A percentile compares a stretch with the other conserved stretches of the same genome.
Conservation (phyloP, 2,888 invertebrate genomes). For the Iselma pallidipennis region DNA sequence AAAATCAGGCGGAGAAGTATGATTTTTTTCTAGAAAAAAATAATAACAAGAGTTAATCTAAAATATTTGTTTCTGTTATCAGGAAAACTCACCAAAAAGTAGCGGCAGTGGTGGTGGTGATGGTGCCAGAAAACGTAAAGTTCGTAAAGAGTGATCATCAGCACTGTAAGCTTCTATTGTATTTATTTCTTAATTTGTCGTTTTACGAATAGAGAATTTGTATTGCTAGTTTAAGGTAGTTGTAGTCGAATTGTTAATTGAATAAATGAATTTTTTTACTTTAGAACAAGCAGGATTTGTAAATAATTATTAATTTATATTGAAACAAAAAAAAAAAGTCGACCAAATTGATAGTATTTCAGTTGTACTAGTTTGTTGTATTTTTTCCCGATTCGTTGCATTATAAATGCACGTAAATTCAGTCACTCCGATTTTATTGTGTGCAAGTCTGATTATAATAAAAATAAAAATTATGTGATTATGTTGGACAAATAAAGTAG, state of each 20-base stretch:
- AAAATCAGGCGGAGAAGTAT: conserved; percentile 22
- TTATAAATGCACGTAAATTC: not conserved
- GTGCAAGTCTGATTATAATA: not conserved
- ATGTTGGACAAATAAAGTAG: too few relatives aligned
- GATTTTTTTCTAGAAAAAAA: not conserved
- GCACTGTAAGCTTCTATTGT: conserved; percentile 27
- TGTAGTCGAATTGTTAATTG: too few relatives aligned
- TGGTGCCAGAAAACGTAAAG: conserved; percentile 50
- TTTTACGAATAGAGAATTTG: conserved; percentile 19
- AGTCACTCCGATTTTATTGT: not conserved
- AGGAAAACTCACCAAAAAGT: conserved; percentile 23
- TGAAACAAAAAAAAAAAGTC: too few relatives aligned
- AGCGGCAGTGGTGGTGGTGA: conserved; percentile 39
- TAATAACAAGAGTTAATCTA: not conserved
- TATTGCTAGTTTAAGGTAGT: too few relatives aligned
- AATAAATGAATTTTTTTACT: conserved; percentile 13
- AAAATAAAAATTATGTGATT: too few relatives aligned
- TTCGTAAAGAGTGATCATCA: conserved; percentile 48
- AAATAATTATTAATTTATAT: too few relatives aligned
- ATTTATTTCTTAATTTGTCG: conserved; percentile 26
- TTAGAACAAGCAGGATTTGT: conserved; percentile 16
- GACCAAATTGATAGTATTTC: not conserved
- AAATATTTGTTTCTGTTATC: not conserved
- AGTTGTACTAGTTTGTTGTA: not conserved
- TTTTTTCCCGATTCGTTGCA: not conserved